phyloP scores from a whole-genome alignment of 23 tunicate genomes.

The Clavelina lepadiformis region DNA sequence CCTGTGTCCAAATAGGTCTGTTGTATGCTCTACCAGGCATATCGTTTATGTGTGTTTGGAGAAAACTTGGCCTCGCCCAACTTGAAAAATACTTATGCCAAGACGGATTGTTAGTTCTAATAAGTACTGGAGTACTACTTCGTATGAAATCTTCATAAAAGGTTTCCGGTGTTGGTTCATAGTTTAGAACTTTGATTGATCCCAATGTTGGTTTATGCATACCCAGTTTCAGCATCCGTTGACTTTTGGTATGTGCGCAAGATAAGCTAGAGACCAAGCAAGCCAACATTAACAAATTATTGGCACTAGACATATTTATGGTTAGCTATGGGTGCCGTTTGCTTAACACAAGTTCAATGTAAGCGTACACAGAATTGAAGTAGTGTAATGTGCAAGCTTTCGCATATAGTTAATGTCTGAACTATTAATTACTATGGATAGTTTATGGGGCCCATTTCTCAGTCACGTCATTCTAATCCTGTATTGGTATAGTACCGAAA shows the following conservation, averaged over 20 bases:
- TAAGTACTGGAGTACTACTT: conserved; percentile 19
- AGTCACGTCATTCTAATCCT: too few species aligned
- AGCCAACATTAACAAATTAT: background rate
- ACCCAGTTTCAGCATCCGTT: background rate
- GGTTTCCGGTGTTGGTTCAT: conserved; percentile 13
- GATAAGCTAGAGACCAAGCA: background rate
- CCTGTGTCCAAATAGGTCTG: conserved; percentile 16
- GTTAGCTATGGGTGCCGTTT: too few species aligned
- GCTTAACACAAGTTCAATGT: too few species aligned
- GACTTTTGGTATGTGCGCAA: background rate
- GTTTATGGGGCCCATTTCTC: too few species aligned
- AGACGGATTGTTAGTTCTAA: background rate
- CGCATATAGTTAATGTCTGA: too few species aligned
- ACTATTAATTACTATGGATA: too few species aligned
- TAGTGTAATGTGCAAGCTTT: too few species aligned
- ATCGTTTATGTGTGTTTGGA: background rate
- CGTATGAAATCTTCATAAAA: conserved; percentile 20
- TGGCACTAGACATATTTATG: too few species aligned
- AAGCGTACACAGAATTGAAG: too few species aligned
- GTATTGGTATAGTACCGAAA: too few species aligned
- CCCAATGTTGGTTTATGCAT: background rate
- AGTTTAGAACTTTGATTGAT: conserved; percentile 6
- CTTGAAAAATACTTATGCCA: conserved; percentile 4
- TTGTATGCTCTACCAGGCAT: conserved; percentile 20
- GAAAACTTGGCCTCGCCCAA: too few species aligned